Evolutionary conservation across 2,888 invertebrate genomes (phyloP).

Genomic region (Elmis aenea): DNA sequence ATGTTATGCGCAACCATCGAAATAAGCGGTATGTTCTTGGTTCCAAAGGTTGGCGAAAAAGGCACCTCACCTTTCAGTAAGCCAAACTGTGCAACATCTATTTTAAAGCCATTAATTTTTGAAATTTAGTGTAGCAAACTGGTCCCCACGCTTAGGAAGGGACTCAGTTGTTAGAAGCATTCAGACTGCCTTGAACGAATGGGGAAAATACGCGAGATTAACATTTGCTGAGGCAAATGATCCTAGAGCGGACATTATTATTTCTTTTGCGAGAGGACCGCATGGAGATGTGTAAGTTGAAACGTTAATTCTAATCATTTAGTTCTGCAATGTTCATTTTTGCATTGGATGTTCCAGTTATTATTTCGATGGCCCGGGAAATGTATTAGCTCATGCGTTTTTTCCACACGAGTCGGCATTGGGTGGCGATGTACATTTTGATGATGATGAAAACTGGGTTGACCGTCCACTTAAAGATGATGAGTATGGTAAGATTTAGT

Average conservation of each 20-base stretch:
- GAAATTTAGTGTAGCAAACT: constrained; percentile 65
- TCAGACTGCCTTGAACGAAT: constrained; percentile 58
- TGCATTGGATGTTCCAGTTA: constrained; percentile 50
- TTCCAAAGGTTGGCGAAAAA: constrained; percentile 64
- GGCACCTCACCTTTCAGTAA: constrained; percentile 64
- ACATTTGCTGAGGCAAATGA: constrained; percentile 50
- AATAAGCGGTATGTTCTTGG: constrained; percentile 57
- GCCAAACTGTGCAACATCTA: constrained; percentile 26
- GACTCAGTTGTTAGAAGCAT: constrained; percentile 54
- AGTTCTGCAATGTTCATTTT: background rate
- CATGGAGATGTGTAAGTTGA: constrained; percentile 63
- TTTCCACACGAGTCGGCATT: constrained; percentile 59
- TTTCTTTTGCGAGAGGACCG: constrained; percentile 63
- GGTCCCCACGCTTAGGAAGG: constrained; percentile 58
- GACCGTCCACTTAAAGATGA: constrained; percentile 44
- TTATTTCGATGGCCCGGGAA: constrained; percentile 73
- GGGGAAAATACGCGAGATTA: constrained; percentile 64
- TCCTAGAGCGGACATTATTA: constrained; percentile 66
- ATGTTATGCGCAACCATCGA: constrained; percentile 50
- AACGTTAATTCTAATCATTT: no score
- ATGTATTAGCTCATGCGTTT: constrained; percentile 72
- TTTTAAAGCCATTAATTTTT: constrained; percentile 1
- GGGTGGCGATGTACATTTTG: constrained; percentile 74
- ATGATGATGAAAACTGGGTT: constrained; percentile 72
- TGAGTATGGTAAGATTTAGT: constrained; percentile 11